Base-by-base conservation (phyloP, 2,113 vertebrate species). In the Tichodroma muraria region DNA sequence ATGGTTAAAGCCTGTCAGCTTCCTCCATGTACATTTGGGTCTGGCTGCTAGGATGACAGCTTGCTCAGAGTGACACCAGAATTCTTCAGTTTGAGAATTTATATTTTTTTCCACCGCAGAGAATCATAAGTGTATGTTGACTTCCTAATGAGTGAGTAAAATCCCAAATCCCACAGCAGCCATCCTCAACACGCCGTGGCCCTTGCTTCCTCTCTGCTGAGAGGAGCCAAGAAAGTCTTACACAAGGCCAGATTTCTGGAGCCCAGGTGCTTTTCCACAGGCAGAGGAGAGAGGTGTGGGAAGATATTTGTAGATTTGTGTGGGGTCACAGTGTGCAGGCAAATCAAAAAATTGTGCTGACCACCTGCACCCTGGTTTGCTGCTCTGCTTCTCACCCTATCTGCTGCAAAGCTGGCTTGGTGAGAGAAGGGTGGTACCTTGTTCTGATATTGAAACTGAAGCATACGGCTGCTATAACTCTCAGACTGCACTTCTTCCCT, bases 401-500 rank as follows among this genome's bases (percentile, higher is more conserved):
- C 54, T 21, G 6, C 49, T 61, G 31, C 68, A 78, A 53, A 90
- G 15, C 47, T 71, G 30, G 15, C 38, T 50, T 73, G 19, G 21
- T 70, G 70, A n/a, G 9, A 79, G 49, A 68, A 73, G 17, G 19
- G 16, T 40, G 23, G 33, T 31, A 45, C 16, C 25, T 64, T 60
- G 18, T 50, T 78, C 52, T 86, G 79, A 42, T 33, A 80, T 9
- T 2, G 1, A 65, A 85, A 70, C 8, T 35, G n/a, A 80, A 80
- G 30, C 22, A 16, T 49, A 44, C 35, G 31, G 56, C 97, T 98
- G 98, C 97, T 91, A 97, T 97, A 59, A 75, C 8, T 94, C 56
- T 90, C 96, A 92, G 89, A 90, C 78, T 97, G 95, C 94, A 96
- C 96, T 71, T 61, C 81, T 54, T 97, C 54, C 97, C 24, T 64